Conservation (phyloP, 2,888 invertebrate species). For the Autographa gamma region DNA sequence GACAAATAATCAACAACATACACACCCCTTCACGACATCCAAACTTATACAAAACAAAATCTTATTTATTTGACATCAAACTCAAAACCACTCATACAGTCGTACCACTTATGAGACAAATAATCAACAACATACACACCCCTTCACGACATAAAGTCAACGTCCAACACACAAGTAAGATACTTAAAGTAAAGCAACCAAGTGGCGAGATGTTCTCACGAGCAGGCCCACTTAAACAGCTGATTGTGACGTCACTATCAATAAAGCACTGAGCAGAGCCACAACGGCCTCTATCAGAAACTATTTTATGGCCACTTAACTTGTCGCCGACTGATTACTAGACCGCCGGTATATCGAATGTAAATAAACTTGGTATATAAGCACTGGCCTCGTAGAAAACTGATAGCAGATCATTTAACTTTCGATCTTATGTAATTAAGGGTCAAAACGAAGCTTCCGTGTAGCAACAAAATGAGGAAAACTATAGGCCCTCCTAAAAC, state of each 20-base stretch:
- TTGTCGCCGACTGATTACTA: constrained; percentile 30
- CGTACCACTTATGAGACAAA: neutral
- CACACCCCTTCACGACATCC: neutral
- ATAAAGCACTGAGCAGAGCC: constrained; percentile 13
- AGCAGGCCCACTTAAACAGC: constrained; percentile 10
- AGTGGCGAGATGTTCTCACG: constrained; percentile 1
- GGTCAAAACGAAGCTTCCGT: neutral
- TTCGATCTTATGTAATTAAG: neutral
- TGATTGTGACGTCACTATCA: constrained; percentile 14
- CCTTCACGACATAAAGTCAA: constrained; percentile 1
- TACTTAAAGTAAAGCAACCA: constrained; percentile 5
- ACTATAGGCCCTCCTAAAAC: no score
- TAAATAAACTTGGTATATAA: neutral
- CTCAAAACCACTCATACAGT: no score
- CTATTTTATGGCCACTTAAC: constrained; percentile 32
- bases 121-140: neutral
- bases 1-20: neutral
- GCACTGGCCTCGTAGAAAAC: neutral
- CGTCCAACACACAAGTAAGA: neutral
- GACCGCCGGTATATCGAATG: constrained; percentile 23
- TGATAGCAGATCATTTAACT: neutral
- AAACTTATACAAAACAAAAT: no score
- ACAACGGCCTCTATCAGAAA: constrained; percentile 17
- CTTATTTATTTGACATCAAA: no score
- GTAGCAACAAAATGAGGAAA: neutral